A percentile compares a stretch with the other conserved stretches of the same genome.
These are phyloP conservation scores for Patiria pectinifera DNA, from an alignment of 53 echinoderm and acorn worm genomes.

Conservation along the genomic window DNA sequence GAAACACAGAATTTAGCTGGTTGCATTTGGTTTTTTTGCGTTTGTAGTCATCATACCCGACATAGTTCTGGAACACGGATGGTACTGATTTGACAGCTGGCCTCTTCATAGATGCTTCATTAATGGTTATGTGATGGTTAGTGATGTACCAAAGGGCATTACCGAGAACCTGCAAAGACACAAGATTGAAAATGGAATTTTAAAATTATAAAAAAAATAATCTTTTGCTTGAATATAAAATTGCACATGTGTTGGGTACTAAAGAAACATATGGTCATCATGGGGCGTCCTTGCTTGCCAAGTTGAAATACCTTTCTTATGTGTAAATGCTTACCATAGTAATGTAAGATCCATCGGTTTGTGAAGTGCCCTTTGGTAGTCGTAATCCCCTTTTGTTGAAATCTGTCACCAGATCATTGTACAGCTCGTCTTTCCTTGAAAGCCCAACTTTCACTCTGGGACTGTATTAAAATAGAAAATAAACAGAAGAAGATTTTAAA, in stretches of 20 bases:
- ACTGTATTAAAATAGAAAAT: conserved; percentile 8
- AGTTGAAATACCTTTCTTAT: not conserved
- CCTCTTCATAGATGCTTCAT: too few species aligned
- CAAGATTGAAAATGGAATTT: too few species aligned
- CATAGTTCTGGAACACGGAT: too few species aligned
- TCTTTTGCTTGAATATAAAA: too few species aligned
- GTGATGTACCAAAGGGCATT: too few species aligned
- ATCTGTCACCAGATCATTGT: conserved; percentile 20
- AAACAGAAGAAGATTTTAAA: not conserved
- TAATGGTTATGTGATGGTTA: too few species aligned
- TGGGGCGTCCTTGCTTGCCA: not conserved
- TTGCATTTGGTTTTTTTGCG: too few species aligned
- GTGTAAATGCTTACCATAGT: not conserved
- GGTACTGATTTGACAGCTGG: too few species aligned
- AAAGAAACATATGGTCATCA: conserved; percentile 8
- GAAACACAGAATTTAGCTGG: too few species aligned
- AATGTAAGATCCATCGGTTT: conserved; percentile 31
- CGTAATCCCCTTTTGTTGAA: not conserved
- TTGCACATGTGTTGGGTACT: not conserved
- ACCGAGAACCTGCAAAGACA: too few species aligned
- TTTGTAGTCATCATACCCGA: too few species aligned
- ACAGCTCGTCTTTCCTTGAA: conserved; percentile 32
- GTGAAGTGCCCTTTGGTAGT: conserved; percentile 32
- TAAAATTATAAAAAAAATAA: too few species aligned
- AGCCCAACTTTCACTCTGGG: conserved; percentile 29